Percentiles rank a stretch among this genome's conserved stretches.
Conservation (phyloP, 2,113 vertebrate species). For the Nothobranchius furzeri region DNA sequence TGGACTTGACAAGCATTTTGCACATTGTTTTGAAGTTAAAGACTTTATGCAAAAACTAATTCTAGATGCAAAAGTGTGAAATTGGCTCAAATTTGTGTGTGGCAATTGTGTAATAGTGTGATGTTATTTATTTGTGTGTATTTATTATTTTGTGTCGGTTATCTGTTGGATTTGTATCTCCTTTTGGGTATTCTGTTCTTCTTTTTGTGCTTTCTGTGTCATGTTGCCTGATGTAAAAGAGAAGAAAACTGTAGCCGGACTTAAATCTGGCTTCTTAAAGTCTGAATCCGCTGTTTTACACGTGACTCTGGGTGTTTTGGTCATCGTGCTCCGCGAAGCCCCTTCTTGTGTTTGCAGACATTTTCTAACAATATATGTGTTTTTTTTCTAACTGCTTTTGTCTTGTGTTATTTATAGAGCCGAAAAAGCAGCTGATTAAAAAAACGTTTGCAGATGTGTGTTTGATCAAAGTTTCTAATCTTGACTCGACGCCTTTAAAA, state of each 20-base stretch:
- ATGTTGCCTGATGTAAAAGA: slow-evolving; percentile 60
- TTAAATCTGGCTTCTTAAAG: slow-evolving; percentile 32
- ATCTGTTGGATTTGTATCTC: slow-evolving; percentile 51
- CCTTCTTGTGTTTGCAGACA: slow-evolving; percentile 62
- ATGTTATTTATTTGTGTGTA: slow-evolving; percentile 69
- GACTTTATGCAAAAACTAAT: slow-evolving; percentile 80
- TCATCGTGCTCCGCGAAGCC: slow-evolving; percentile 59
- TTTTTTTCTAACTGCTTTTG: slow-evolving; percentile 62
- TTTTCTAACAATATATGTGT: slow-evolving; percentile 68
- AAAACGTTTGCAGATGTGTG: slow-evolving; percentile 56
- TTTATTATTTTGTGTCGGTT: slow-evolving; percentile 62
- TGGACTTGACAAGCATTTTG: slow-evolving; percentile 81
- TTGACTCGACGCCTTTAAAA: slow-evolving; percentile 48
- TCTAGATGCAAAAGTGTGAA: slow-evolving; percentile 68
- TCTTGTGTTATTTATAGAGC: slow-evolving; percentile 59
- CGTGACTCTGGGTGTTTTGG: slow-evolving; percentile 13
- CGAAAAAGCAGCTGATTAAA: slow-evolving; percentile 56
- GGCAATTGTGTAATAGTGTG: slow-evolving; percentile 78
- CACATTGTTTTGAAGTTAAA: slow-evolving; percentile 78
- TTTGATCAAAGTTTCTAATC: slow-evolving; percentile 72
- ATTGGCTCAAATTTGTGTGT: slow-evolving; percentile 69
- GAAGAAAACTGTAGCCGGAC: slow-evolving; percentile 50
- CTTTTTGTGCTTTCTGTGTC: slow-evolving; percentile 56
- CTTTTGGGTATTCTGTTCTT: slow-evolving; percentile 58
- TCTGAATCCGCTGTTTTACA: slow-evolving; percentile 41